phyloP scores from a whole-genome alignment of 1,140 invertebrate species.

The Diploscapter pachys region DNA sequence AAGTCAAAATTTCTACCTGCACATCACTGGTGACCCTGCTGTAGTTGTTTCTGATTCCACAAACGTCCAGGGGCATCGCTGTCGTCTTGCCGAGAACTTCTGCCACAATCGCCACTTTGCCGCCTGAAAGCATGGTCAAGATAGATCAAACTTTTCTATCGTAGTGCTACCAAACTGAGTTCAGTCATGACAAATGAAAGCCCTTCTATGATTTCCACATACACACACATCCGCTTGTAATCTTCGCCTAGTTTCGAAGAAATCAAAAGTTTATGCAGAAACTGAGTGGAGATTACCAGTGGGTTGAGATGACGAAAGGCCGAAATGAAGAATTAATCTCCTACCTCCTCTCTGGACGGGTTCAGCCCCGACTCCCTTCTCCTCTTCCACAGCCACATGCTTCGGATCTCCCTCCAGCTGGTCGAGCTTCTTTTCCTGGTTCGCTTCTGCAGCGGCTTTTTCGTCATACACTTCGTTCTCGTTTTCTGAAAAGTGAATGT shows the following conservation, averaged over 20 bases:
- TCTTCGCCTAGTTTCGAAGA: background rate
- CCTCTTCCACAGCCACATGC: background rate
- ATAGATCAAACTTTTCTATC: background rate
- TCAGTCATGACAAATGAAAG: background rate
- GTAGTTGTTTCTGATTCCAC: conserved; percentile 6
- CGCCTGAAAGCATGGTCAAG: background rate
- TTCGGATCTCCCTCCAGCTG: background rate
- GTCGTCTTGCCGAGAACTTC: conserved; percentile 15
- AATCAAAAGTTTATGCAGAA: no score
- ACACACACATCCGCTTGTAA: background rate
- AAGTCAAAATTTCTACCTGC: conserved; percentile 9
- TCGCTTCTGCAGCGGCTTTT: conserved; percentile 3
- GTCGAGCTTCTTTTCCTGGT: conserved; percentile 8
- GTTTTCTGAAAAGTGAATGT: background rate
- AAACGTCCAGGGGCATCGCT: conserved; percentile 8
- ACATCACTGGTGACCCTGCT: conserved; percentile 17
- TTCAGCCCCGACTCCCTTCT: conserved; percentile 1
- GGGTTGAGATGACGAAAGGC: background rate
- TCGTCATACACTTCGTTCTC: conserved; percentile 26
- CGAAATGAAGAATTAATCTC: background rate
- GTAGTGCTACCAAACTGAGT: background rate
- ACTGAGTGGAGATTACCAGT: no score
- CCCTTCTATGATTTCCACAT: background rate
- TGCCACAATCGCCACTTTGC: conserved; percentile 28
- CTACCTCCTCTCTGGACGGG: background rate